A percentile compares a stretch with the other conserved stretches of the same genome.
Conservation (phyloP, 2,888 invertebrate species). For the Lasioglossum marginatum region DNA sequence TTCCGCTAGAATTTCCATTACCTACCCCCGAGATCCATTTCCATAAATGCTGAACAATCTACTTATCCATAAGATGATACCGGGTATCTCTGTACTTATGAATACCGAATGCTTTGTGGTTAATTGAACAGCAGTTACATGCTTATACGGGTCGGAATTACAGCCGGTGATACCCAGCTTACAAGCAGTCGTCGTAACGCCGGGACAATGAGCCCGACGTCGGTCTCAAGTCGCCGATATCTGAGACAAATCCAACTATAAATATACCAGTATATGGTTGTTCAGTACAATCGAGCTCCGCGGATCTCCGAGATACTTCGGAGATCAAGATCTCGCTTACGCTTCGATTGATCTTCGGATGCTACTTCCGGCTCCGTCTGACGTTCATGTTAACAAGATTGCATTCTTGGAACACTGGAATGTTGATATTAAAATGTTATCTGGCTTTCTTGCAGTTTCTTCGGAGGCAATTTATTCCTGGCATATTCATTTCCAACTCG, state of each 20-base stretch:
- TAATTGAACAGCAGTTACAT: slow-evolving; percentile 46
- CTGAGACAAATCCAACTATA: slow-evolving; percentile 51
- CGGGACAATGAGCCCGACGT: slow-evolving; percentile 19
- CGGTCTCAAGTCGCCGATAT: slow-evolving; percentile 44
- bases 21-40: neutral
- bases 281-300: slow-evolving; percentile 29
- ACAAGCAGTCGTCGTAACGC: slow-evolving; percentile 48
- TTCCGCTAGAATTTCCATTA: neutral
- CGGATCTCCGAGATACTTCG: slow-evolving; percentile 13
- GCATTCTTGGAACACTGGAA: neutral
- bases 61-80: slow-evolving; percentile 10
- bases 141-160: slow-evolving; percentile 42
- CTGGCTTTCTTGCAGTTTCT: neutral
- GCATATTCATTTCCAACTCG: neutral
- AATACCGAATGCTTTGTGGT: slow-evolving; percentile 28
- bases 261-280: slow-evolving; percentile 42
- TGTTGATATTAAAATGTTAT: neutral
- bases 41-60: slow-evolving; percentile 4
- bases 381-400: neutral
- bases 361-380: neutral
- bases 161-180: slow-evolving; percentile 38
- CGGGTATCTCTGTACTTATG: neutral
- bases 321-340: slow-evolving; percentile 24
- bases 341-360: neutral
- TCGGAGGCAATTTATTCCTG: neutral